phyloP scores from a whole-genome alignment of 2,888 invertebrate genomes.

The Andrena flavipes region DNA sequence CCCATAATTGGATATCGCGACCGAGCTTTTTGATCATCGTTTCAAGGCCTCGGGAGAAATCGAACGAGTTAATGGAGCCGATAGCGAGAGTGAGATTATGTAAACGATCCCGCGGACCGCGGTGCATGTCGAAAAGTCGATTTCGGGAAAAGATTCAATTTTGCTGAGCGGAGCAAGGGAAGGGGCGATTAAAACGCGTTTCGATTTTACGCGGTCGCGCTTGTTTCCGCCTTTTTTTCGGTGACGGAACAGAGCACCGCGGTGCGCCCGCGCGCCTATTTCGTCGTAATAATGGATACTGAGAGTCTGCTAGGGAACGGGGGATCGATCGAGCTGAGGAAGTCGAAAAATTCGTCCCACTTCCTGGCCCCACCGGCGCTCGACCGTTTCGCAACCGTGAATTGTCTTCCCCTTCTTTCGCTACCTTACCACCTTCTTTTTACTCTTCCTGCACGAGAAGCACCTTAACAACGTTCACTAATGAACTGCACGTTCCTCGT shows the following conservation, averaged over 20 bases:
- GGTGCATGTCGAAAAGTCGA: slow-evolving; percentile 20
- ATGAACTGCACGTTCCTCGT: no score
- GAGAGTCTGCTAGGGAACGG: slow-evolving; percentile 62
- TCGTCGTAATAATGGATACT: slow-evolving; percentile 65
- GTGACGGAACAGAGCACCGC: slow-evolving; percentile 20
- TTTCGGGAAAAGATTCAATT: slow-evolving; percentile 23
- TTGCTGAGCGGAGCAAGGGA: background rate
- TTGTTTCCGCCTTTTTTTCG: slow-evolving; percentile 1
- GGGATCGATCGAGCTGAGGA: slow-evolving; percentile 72
- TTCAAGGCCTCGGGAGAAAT: background rate
- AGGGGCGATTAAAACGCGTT: slow-evolving; percentile 44
- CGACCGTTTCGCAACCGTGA: slow-evolving; percentile 57
- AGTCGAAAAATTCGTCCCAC: slow-evolving; percentile 73
- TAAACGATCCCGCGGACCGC: background rate
- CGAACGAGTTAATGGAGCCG: background rate
- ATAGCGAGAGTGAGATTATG: background rate
- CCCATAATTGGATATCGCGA: background rate
- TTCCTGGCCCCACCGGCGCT: slow-evolving; percentile 59
- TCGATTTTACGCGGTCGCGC: slow-evolving; percentile 18
- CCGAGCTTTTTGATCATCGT: background rate
- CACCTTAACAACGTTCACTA: no score
- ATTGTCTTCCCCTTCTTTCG: slow-evolving; percentile 33
- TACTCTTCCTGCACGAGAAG: background rate
- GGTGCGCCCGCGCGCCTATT: slow-evolving; percentile 41
- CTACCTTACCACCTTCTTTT: background rate